A percentile compares a stretch with the other conserved stretches of the same genome.
phyloP scores from a whole-genome alignment of 2,797 vertebrate genomes.

The Scarus forsteni region DNA sequence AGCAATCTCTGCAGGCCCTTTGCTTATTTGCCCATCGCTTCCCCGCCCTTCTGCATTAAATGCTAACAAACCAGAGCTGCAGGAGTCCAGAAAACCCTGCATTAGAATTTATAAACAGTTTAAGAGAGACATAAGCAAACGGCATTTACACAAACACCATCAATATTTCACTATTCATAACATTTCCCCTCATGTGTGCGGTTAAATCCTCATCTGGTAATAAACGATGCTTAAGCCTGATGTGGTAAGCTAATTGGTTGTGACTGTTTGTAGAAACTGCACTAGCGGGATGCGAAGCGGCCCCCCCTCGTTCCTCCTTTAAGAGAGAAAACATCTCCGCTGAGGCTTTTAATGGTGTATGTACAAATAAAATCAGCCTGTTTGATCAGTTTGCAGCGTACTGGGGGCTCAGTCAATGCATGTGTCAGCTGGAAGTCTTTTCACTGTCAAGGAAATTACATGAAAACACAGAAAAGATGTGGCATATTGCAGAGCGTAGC shows the following conservation, averaged over 20 bases:
- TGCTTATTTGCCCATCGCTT: constrained; percentile 80
- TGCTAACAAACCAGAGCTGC: constrained; percentile 77
- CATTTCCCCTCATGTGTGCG: constrained; percentile 72
- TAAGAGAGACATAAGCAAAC: constrained; percentile 75
- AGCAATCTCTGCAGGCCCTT: constrained; percentile 80
- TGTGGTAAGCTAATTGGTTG: constrained; percentile 80
- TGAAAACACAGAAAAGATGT: constrained; percentile 18
- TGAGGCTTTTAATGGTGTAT: constrained; percentile 62
- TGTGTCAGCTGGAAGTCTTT: constrained; percentile 58
- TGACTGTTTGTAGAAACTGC: constrained; percentile 74
- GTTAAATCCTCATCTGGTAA: constrained; percentile 75
- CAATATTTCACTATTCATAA: constrained; percentile 86
- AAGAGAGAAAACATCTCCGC: constrained; percentile 62
- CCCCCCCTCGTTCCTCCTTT: background rate
- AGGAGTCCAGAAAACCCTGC: constrained; percentile 78
- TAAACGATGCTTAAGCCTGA: constrained; percentile 62
- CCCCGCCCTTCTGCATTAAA: constrained; percentile 78
- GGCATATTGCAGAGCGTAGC: constrained; percentile 15
- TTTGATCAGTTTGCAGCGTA: constrained; percentile 68
- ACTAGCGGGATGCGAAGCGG: constrained; percentile 38
- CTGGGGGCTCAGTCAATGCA: constrained; percentile 33
- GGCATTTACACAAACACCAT: constrained; percentile 86
- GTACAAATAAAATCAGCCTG: constrained; percentile 69
- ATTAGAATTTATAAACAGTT: constrained; percentile 87
- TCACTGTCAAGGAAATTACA: constrained; percentile 61